Base-by-base conservation (phyloP, 2,888 invertebrate genomes). In the Protonemura montana region DNA sequence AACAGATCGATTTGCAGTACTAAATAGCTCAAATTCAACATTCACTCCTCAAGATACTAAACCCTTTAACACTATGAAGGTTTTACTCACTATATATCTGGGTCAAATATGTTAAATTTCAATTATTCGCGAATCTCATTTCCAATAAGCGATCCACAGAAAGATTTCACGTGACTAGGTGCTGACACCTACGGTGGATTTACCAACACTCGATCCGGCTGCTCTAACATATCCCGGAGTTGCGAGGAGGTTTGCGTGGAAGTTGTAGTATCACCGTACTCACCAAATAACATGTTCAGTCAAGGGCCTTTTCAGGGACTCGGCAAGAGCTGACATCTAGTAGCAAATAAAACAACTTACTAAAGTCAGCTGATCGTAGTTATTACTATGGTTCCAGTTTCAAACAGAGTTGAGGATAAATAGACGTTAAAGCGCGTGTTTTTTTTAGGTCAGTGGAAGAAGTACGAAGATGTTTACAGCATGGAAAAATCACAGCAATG, bases 81-180 rank as follows among this genome's bases (percentile, higher is more conserved):
- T 13, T 16, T 13, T 59, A 59, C 59, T 59, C 21, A 59, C 59
- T 59, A 21, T 59, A 59, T 21, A 59, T 10, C 59, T 59, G 59
- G 7, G 59, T 13, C 13, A 81, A 81, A n/a, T 81, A 30, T n/a
- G n/a, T 29, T 81, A 7, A 81, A 29, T 27, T 81, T n/a, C 28
- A 29, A 81, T 81, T 30, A 30, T 81, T 81, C n/a, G 30, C 30
- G 28, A 81, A 81, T 81, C n/a, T 81, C 81, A 81, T 81, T 29
- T 28, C 81, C 81, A 84, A 76, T 13, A 84, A 26, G 41, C 82
- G 42, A 83, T 76, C 87, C 87, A 88, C 88, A 88, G 89, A 89
- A 87, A 88, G 88, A 86, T 88, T 89, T 89, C 89, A 89, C 89
- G 88, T 89, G 89, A 89, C 88, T 89, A 87, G 83, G 86, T 87